A percentile compares a stretch with the other conserved stretches of the same genome.
These are phyloP conservation scores for Saccostrea glomerata DNA, from an alignment of 1,140 invertebrate genomes.

Conservation along the genomic window DNA sequence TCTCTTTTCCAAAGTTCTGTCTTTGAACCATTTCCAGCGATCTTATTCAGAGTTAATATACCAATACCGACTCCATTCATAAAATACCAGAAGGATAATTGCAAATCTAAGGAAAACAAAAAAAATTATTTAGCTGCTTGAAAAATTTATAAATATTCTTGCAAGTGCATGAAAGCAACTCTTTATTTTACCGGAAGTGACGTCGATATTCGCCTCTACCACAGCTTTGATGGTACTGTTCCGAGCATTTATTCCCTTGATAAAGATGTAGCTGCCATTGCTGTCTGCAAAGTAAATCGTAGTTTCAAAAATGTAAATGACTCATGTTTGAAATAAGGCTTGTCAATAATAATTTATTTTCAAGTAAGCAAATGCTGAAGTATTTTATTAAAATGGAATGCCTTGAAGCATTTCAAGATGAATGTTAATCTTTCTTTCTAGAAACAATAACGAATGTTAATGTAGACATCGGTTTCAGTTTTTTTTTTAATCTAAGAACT, in stretches of 20 bases:
- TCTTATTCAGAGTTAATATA: slow-evolving; percentile 8
- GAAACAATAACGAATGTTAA: too few relatives aligned
- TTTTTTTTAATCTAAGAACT: too few relatives aligned
- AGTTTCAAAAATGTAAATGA: too few relatives aligned
- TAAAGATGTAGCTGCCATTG: background rate
- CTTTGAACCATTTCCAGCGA: background rate
- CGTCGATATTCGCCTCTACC: background rate
- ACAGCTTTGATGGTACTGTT: background rate
- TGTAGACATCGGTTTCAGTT: too few relatives aligned
- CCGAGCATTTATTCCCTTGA: background rate
- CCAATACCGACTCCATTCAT: slow-evolving; percentile 58
- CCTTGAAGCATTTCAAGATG: too few relatives aligned
- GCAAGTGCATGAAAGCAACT: background rate
- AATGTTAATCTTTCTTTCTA: too few relatives aligned
- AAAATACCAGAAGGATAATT: slow-evolving; percentile 53
- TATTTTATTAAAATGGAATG: too few relatives aligned
- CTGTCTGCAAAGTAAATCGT: background rate
- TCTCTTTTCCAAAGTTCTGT: slow-evolving; percentile 27
- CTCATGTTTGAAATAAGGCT: too few relatives aligned
- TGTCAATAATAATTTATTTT: too few relatives aligned
- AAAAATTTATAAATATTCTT: background rate
- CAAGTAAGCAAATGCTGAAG: too few relatives aligned
- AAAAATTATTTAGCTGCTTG: background rate
- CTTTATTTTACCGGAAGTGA: background rate
- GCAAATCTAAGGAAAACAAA: background rate